These are phyloP conservation scores for Bombus polaris DNA, from an alignment of 1,140 invertebrate species.

Conservation along the genomic window DNA sequence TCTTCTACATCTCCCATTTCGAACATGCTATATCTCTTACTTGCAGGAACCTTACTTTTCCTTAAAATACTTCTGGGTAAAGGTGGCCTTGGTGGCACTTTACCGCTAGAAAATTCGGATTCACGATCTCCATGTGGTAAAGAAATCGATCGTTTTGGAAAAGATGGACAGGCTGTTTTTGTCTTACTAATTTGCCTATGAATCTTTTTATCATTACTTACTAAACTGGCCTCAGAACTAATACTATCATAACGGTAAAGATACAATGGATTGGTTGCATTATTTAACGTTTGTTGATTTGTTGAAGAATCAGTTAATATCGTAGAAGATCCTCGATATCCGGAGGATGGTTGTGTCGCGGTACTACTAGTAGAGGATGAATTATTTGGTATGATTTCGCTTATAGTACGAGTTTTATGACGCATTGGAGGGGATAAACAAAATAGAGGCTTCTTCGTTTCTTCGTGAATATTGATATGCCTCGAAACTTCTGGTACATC, in stretches of 20 bases:
- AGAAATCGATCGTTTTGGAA: slow-evolving; percentile 87
- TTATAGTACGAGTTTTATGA: slow-evolving; percentile 80
- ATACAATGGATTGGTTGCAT: slow-evolving; percentile 87
- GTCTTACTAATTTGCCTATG: slow-evolving; percentile 76
- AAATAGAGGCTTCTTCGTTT: slow-evolving; percentile 86
- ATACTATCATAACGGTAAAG: slow-evolving; percentile 92
- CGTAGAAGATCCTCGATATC: slow-evolving; percentile 92
- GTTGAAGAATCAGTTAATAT: slow-evolving; percentile 89
- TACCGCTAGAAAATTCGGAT: slow-evolving; percentile 78
- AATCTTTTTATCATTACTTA: slow-evolving; percentile 80
- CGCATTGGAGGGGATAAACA: slow-evolving; percentile 85
- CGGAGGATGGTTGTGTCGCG: slow-evolving; percentile 91
- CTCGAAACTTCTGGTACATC: slow-evolving; percentile 89
- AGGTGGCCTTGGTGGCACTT: slow-evolving; percentile 87
- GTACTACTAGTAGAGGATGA: slow-evolving; percentile 89
- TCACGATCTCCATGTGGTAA: slow-evolving; percentile 84
- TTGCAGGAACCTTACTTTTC: slow-evolving; percentile 84
- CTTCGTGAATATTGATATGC: slow-evolving; percentile 84
- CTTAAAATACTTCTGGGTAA: slow-evolving; percentile 88
- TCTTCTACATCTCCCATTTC: slow-evolving; percentile 86
- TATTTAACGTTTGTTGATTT: slow-evolving; percentile 83
- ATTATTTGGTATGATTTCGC: slow-evolving; percentile 83
- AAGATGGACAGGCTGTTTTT: slow-evolving; percentile 81
- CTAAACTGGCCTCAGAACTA: slow-evolving; percentile 86
- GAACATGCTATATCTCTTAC: slow-evolving; percentile 91